These are phyloP conservation scores for Drosophila buzzatii DNA, from an alignment of 2,888 invertebrate genomes.

Conservation along the genomic window DNA sequence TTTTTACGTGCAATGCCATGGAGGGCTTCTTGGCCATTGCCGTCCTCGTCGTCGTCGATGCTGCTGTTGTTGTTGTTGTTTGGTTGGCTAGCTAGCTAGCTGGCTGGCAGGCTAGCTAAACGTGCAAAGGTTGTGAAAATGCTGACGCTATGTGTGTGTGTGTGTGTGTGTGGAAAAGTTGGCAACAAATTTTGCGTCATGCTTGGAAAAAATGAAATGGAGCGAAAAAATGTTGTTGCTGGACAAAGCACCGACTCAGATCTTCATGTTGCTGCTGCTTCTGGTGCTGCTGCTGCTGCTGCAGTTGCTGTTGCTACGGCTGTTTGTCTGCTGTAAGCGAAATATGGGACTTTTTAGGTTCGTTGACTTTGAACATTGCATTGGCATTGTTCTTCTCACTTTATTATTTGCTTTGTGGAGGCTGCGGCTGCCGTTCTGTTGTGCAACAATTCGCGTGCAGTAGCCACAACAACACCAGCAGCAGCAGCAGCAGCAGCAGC, in stretches of 20 bases:
- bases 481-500: conserved; percentile 30
- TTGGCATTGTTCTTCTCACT: conserved; percentile 82
- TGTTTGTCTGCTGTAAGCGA: conserved; percentile 60
- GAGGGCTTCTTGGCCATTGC: conserved; percentile 74
- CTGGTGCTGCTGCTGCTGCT: conserved; percentile 26
- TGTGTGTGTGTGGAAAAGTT: conserved; percentile 66
- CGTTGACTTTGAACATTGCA: conserved; percentile 80
- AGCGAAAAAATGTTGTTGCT: conserved; percentile 77
- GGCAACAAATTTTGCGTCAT: conserved; percentile 81
- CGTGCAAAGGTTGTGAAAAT: conserved; percentile 81
- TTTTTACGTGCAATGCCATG: conserved; percentile 81
- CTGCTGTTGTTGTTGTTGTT: conserved; percentile 30
- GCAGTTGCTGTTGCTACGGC: conserved; percentile 48
- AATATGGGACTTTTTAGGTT: conserved; percentile 81
- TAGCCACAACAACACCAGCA: conserved; percentile 63
- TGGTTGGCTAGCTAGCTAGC: conserved; percentile 6
- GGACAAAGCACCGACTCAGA: conserved; percentile 66
- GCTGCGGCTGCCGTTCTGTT: conserved; percentile 61
- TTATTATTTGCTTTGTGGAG: conserved; percentile 78
- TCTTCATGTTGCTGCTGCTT: conserved; percentile 49
- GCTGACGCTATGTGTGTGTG: conserved; percentile 59
- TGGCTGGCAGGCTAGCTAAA: conserved; percentile 57
- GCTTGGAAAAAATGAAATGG: conserved; percentile 80
- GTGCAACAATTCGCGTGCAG: conserved; percentile 74
- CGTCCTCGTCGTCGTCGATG: conserved; percentile 38